Base-by-base conservation (phyloP, 1,140 invertebrate genomes). In the Drosophila parabipectinata region DNA sequence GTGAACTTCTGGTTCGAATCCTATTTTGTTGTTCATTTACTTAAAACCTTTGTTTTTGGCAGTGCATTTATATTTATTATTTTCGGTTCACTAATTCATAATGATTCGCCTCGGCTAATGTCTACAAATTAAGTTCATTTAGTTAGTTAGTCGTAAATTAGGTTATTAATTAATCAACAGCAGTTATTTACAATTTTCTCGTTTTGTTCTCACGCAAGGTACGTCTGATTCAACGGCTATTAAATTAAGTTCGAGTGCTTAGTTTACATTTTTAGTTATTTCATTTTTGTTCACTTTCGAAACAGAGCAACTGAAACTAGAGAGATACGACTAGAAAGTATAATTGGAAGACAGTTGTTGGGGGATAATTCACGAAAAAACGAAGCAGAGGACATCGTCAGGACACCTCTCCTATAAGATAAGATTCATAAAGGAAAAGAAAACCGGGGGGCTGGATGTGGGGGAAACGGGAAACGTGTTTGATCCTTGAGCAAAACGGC, bases 21-120 rank as follows among this genome's bases (percentile, higher is more conserved):
- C 34, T 62, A 67, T 79, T 75, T 78, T 78, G 62, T 85, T 77
- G 44, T 84, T 81, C 59, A 68, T 72, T 58, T 75, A 75, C 59
- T 84, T 87, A 87, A 90, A 90, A 90, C 87, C 87, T 87, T 90
- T 79, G 77, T 87, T 91, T 91, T 91, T 91, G 90, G 90, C 90
- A 91, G 90, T 90, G 90, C 90, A 91, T 90, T 89, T 87, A 77
- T 90, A 79, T 79, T 82, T 78, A 82, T 83, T 80, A 81, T 81
- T 85, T 74, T 68, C 80, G 74, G 78, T 77, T 73, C 69, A 75
- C 74, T 90, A 77, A 68, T 64, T 80, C 68, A 73, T 77, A 71
- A 84, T 79, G 68, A 72, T 72, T 72, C 67, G 30, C 68, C 51
- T 76, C 63, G 60, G 81, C 77, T 84, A 83, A 72, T 54, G 56